Conservation (phyloP, 2,797 vertebrate species). For the Tauraco hartlaubi region DNA sequence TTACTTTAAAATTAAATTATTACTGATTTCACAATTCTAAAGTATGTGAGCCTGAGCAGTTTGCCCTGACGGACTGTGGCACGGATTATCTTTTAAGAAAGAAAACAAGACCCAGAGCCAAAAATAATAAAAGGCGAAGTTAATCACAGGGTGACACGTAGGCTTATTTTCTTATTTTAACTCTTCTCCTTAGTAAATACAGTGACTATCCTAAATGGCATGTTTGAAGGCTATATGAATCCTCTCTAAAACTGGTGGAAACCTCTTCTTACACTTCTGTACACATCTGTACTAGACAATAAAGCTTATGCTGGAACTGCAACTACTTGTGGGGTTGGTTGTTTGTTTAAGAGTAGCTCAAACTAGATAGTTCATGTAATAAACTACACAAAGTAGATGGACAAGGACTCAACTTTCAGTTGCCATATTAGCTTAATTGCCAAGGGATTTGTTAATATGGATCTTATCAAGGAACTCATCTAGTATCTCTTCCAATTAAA, state of each 20-base stretch:
- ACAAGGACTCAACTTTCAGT: background rate
- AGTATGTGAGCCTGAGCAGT: background rate
- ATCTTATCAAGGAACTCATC: background rate
- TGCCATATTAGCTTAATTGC: background rate
- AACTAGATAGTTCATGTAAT: background rate
- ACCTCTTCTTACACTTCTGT: background rate
- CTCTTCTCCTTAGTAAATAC: background rate
- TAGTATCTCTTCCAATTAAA: background rate
- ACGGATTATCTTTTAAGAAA: background rate
- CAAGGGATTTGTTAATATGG: background rate
- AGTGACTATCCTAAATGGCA: background rate
- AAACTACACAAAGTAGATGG: background rate
- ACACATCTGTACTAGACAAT: background rate
- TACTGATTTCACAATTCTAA: background rate
- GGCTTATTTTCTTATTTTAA: background rate
- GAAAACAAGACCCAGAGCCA: background rate
- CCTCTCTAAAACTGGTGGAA: background rate
- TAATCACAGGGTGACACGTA: background rate
- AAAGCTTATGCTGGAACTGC: background rate
- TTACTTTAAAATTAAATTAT: background rate
- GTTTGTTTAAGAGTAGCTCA: background rate
- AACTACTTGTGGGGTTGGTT: background rate
- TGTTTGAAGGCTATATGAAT: background rate
- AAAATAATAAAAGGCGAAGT: background rate
- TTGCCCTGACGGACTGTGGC: background rate